Evolutionary conservation across 2,888 invertebrate genomes (phyloP).

Genomic region (Eupithecia inturbata): DNA sequence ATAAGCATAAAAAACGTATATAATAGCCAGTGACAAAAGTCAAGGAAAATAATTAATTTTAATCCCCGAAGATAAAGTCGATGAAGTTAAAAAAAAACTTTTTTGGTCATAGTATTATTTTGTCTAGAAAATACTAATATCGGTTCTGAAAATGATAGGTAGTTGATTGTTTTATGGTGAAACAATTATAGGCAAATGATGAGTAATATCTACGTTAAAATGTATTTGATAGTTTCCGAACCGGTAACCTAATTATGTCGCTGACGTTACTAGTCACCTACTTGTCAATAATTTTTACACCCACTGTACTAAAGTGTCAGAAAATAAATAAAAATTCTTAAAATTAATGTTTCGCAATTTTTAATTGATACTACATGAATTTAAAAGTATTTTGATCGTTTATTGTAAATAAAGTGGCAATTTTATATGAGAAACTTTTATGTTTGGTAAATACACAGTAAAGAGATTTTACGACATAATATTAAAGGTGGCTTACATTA

Average conservation of each 20-base stretch:
- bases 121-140: no score
- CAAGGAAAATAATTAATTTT: not conserved
- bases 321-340: conserved; percentile 42
- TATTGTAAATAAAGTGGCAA: conserved; percentile 45
- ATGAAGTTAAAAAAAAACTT: not conserved
- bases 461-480: conserved; percentile 41
- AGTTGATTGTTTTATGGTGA: not conserved
- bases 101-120: no score
- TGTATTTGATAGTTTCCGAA: not conserved
- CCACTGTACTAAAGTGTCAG: conserved; percentile 43
- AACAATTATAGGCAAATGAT: not conserved
- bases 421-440: conserved; percentile 40
- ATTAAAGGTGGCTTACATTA: conserved; percentile 27
- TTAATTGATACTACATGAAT: conserved; percentile 26
- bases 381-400: conserved; percentile 43
- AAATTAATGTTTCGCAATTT: conserved; percentile 50
- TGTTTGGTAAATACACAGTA: conserved; percentile 27
- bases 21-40: not conserved
- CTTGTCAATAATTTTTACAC: conserved; percentile 47
- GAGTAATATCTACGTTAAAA: not conserved
- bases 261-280: not conserved
- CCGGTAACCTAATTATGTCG: not conserved
- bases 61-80: not conserved
- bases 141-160: not conserved
- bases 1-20: conserved; percentile 18